Evolutionary conservation across 2,113 vertebrate species (phyloP), one percentile per base, ranked within the genome.

Genomic region (Illadopsis cleaveri): DNA sequence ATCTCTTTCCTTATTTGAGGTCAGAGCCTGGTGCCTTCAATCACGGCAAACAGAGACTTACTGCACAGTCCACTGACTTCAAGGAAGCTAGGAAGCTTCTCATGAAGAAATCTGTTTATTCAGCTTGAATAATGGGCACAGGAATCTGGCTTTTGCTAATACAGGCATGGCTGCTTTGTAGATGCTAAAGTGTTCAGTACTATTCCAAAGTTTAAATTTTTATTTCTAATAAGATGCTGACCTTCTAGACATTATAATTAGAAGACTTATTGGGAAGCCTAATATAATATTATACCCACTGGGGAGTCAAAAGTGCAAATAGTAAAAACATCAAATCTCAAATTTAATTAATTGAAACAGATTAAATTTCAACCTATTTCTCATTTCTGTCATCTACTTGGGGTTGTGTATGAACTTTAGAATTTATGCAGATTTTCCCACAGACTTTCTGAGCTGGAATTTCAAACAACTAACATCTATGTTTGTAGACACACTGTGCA

Each of bases 201-300:
- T 81, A 81, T 90, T 83, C 65, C 57, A 60, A 94, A 90, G 22
- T 95, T 98, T 98, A 96, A 96, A 98, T 97, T 98, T 97, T 98
- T 98, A 96, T 96, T 98, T 97, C 98, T 98, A 98, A 98, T 98
- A 98, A 97, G 97, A 97, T 97, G 96, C 90, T 98, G 98, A 98
- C 98, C 98, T 98, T 98, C 97, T 97, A 97, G 95, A 96, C 92
- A 89, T 97, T 98, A 98, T 98, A 98, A 98, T 98, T 98, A 98
- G 98, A 98, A 98, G 96, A 95, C 97, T 97, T 97, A 97, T 97
- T 97, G 97, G 95, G 96, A 95, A 96, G 96, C 98, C 96, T 98
- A 98, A 98, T 98, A 97, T 98, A 98, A 98, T 97, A 98, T 97
- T 93, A 97, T 97, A 97, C 98, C 97, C 98, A 19, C 96, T 94